Conservation (phyloP, 2,113 vertebrate genomes). For the Cebus imitator region DNA sequence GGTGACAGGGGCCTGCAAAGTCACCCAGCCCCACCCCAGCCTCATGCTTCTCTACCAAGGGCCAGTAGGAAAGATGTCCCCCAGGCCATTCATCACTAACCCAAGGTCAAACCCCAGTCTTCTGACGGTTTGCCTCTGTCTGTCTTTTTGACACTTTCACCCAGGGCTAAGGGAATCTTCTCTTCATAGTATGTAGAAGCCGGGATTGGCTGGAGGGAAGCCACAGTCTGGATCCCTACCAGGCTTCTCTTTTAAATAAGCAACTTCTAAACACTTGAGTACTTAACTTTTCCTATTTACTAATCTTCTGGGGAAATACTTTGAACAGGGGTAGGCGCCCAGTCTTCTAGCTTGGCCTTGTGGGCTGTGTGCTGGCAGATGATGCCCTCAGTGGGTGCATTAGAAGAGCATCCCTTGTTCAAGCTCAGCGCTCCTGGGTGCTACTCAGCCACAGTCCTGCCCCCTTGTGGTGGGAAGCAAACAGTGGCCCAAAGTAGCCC, state of each 20-base stretch:
- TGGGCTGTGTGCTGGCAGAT: not conserved
- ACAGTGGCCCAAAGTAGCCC: fast-evolving
- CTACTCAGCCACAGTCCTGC: not conserved
- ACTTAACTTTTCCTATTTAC: not conserved
- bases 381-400: fast-evolving
- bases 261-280: not conserved
- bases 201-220: not conserved
- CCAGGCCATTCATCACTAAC: not conserved
- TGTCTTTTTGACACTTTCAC: not conserved
- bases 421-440: not conserved
- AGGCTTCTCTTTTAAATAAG: not conserved
- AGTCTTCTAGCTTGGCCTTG: not conserved
- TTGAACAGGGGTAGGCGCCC: not conserved
- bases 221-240: not conserved
- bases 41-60: fast-evolving
- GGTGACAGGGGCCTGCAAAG: not conserved
- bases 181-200: not conserved
- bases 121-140: not conserved
- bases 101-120: not conserved
- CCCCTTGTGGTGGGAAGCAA: not conserved
- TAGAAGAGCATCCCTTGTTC: not conserved
- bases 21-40: fast-evolving
- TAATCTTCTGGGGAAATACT: not conserved
- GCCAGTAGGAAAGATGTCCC: not conserved
- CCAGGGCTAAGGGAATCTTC: not conserved